These are phyloP conservation scores for Gymnoscopelus braueri DNA, from an alignment of 2,797 vertebrate species.

Conservation along the genomic window DNA sequence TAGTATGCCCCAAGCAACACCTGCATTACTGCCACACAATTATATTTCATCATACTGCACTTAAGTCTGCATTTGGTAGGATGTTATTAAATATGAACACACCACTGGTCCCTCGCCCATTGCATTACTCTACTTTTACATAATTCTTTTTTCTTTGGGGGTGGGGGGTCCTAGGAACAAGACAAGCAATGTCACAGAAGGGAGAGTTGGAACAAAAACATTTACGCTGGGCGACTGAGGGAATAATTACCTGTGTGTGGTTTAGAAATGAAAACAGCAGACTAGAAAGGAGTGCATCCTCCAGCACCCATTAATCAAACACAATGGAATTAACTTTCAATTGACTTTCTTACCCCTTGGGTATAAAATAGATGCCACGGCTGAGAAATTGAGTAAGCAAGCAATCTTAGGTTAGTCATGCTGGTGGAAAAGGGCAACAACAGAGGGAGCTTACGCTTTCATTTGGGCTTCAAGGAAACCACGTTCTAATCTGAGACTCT, in stretches of 20 bases:
- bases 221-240: constrained; percentile 58
- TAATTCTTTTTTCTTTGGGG: background rate
- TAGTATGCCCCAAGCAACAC: background rate
- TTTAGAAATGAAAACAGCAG: constrained; percentile 68
- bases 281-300: constrained; percentile 77
- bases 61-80: constrained; percentile 6
- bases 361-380: constrained; percentile 65
- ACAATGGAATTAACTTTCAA: constrained; percentile 82
- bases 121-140: background rate
- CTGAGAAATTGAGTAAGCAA: constrained; percentile 67
- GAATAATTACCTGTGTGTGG: constrained; percentile 73
- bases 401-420: constrained; percentile 66
- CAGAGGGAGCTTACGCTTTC: constrained; percentile 34
- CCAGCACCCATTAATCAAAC: constrained; percentile 82
- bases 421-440: constrained; percentile 30
- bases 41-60: background rate
- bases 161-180: constrained; percentile 57
- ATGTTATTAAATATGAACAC: constrained; percentile 13
- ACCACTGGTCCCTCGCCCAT: background rate
- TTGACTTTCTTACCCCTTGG: constrained; percentile 78
- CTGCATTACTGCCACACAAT: constrained; percentile 5
- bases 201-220: constrained; percentile 65
- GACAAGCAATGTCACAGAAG: constrained; percentile 46
- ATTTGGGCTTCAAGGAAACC: constrained; percentile 37
- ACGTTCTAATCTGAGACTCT: constrained; percentile 12